Evolutionary conservation across 2,797 vertebrate genomes (phyloP), one percentile per base, ranked within the genome.

Genomic region (Enteromius argenteus): DNA sequence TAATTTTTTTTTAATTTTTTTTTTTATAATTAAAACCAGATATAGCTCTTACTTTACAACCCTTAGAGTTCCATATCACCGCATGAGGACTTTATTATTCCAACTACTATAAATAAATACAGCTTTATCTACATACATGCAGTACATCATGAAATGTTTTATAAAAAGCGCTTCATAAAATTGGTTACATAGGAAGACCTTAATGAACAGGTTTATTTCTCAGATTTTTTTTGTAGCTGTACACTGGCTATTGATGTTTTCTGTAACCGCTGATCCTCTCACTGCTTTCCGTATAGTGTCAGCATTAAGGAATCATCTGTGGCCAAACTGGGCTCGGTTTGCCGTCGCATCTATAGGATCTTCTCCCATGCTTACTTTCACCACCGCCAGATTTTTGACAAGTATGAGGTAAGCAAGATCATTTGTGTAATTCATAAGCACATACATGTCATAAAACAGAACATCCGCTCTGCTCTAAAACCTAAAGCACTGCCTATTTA

Each of bases 321-420:
- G 94, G 98, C 98, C 92, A 99, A 99, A 93, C 93, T 99, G 94
- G 98, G 98, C 93, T 99, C 98, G 0, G 98, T 99, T 79, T 99
- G 98, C 90, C 97, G 98, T 91, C 97, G 98, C 86, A 99, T 99
- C 93, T 99, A 99, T 93, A 97, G 98, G 96, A 99, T 99, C 96
- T 99, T 99, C 94, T 99, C 98, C 86, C 98, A 99, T n/a, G 98
- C 98, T 73, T 99, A 99, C 93, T 99, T 99, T 91, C 98, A 99
- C 89, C 98, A 99, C 87, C 97, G 98, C 88, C 98, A 99, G 94
- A 99, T 99, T 96, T 99, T 99, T 91, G 98, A 99, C 92, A 97
- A 98, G 91, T 99, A 99, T 91, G 98, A 99, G 96, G 98, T 99
- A 92, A 84, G 78, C n/a, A 71, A 51, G 67, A 67, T 27, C 1